A percentile compares a stretch with the other conserved stretches of the same genome.
Conservation (phyloP, 2,888 invertebrate genomes). For the Microctonus brassicae region DNA sequence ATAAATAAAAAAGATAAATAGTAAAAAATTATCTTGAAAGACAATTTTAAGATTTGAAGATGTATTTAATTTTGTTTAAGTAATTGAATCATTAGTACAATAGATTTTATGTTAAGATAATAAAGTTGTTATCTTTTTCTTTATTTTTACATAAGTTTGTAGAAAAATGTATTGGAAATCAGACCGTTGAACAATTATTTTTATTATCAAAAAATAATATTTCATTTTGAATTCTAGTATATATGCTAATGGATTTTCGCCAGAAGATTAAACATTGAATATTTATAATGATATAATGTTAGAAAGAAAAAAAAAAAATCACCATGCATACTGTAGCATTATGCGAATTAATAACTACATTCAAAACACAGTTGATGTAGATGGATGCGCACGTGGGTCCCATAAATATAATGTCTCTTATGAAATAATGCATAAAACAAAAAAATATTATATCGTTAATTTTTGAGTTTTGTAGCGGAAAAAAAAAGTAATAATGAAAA, state of each 20-base stretch:
- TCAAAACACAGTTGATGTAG: constrained; percentile 61
- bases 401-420: constrained; percentile 65
- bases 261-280: constrained; percentile 15
- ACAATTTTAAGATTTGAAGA: no score
- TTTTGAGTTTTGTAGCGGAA: no score
- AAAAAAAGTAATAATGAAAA: constrained; percentile 40
- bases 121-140: no score
- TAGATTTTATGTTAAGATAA: no score
- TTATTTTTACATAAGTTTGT: no score
- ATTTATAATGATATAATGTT: constrained; percentile 6
- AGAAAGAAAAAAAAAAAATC: constrained; percentile 49
- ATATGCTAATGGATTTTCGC: neutral
- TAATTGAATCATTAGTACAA: no score
- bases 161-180: neutral
- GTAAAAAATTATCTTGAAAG: no score
- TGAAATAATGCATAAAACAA: constrained; percentile 63
- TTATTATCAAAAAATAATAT: constrained; percentile 12
- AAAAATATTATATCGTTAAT: no score
- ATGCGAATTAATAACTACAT: constrained; percentile 40
- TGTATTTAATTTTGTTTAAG: no score
- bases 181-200: no score
- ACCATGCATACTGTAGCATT: constrained; percentile 44
- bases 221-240: neutral
- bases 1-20: constrained; percentile 26
- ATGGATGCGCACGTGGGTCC: constrained; percentile 62